These are phyloP conservation scores for Dasypus novemcinctus DNA, from an alignment of 2,113 vertebrate species.

Conservation along the genomic window DNA sequence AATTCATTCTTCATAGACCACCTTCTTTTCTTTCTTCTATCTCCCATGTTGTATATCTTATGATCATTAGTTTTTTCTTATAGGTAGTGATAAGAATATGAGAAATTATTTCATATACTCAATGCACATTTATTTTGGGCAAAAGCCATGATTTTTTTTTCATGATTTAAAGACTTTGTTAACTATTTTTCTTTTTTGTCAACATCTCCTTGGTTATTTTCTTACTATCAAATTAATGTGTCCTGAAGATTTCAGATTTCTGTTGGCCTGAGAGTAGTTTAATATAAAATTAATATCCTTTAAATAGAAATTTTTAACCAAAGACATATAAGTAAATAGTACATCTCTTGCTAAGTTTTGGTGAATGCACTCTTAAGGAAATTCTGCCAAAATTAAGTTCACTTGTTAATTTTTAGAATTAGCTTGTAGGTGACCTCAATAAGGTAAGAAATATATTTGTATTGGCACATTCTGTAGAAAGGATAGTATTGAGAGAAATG, in stretches of 20 bases:
- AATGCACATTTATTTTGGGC: slow-evolving; percentile 16
- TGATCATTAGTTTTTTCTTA: background rate
- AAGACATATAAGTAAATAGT: background rate
- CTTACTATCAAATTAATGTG: background rate
- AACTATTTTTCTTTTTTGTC: slow-evolving; percentile 7
- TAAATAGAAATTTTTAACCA: slow-evolving; percentile 9
- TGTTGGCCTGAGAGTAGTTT: background rate
- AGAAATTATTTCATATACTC: slow-evolving; percentile 34
- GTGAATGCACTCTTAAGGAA: background rate
- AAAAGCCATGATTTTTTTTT: background rate
- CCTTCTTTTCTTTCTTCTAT: background rate
- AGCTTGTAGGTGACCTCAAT: background rate
- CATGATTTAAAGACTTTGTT: slow-evolving; percentile 6
- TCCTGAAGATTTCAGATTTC: slow-evolving; percentile 37
- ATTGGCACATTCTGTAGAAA: background rate
- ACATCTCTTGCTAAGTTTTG: slow-evolving; percentile 23
- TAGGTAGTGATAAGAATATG: slow-evolving; percentile 16
- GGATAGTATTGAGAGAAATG: background rate
- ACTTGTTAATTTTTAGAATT: background rate
- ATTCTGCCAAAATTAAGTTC: slow-evolving; percentile 22
- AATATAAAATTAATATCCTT: slow-evolving; percentile 38
- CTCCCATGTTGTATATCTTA: background rate
- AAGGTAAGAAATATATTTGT: background rate
- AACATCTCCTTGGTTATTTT: background rate
- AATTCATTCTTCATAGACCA: background rate